phyloP scores from a whole-genome alignment of 2,888 invertebrate genomes.

The Aromia moschata region DNA sequence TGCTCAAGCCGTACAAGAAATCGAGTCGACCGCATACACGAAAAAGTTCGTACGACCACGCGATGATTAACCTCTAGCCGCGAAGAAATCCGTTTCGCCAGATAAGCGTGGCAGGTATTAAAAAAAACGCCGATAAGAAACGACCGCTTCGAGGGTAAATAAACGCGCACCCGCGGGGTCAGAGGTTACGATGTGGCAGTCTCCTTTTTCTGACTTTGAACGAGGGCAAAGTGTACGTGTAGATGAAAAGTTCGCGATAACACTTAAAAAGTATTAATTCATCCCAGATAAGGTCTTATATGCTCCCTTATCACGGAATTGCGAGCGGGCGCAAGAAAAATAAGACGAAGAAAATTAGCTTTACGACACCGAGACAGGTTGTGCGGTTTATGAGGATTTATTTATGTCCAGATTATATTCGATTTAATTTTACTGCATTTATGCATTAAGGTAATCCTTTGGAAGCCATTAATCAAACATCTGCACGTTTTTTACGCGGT shows the following conservation, averaged over 20 bases:
- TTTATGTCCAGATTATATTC: not conserved
- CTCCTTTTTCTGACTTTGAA: constrained; percentile 22
- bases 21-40: not conserved
- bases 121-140: constrained; percentile 18
- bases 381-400: not conserved
- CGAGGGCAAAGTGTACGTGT: constrained; percentile 17
- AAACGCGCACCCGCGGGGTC: constrained; percentile 11
- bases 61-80: constrained; percentile 38
- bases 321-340: constrained; percentile 17
- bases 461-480: not conserved
- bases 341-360: constrained; percentile 3
- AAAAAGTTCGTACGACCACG: constrained; percentile 24
- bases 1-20: not conserved
- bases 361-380: no score
- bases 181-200: constrained; percentile 17
- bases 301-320: constrained; percentile 23
- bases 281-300: constrained; percentile 24
- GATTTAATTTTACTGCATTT: not conserved
- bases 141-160: constrained; percentile 11
- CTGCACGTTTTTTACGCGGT: not conserved
- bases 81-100: constrained; percentile 13
- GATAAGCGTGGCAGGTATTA: constrained; percentile 25
- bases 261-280: constrained; percentile 22
- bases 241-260: constrained; percentile 23
- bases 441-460: not conserved